Evolutionary conservation across 2,888 invertebrate species (phyloP), one percentile per base, ranked within the genome.

Genomic region (Agrochola lota): DNA sequence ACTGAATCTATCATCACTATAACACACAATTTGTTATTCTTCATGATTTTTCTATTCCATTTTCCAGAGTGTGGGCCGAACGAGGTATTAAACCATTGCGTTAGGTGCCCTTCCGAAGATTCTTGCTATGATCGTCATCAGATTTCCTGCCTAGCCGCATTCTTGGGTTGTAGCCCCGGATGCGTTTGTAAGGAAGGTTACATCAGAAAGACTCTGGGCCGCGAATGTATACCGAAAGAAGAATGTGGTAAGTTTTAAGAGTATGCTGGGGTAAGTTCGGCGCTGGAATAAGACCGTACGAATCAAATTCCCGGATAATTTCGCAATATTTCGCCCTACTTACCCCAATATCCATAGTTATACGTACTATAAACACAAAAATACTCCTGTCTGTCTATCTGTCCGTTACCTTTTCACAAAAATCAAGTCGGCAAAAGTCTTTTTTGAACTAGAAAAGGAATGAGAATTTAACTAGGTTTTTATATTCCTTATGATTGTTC

Each of bases 221-320:
- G 81, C 3, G 80, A 78, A 59, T 78, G 78, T 66, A 80, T 78
- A 66, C 73, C 80, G 55, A 59, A 52, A 35, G 59, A 72, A 66
- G 64, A 80, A 59, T 78, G 78, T 72, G 64, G 81, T 72, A 59
- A 80, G 80, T 66, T 1, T 6, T 3, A 11, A 20, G 46, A 26
- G 1, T 26, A 20, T 46, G 7, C 1, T 7, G 20, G 11, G 12
- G n/a, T 59, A 26, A 26, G 15, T 59, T 26, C 59, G 7, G 26
- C 59, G 15, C 59, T 59, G 59, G 9, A 11, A 11, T n/a, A 26
- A 17, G 7, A 66, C 26, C 7, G 17, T 40, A 43, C 17, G 66
- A 12, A 26, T 67, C 26, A 26, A 66, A 9, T 43, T 26, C 12
- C 26, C 17, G 3, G 20, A 46, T 46, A 46, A 66, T 26, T 20